Base-by-base conservation (phyloP, 2,113 vertebrate species). In the Clarias gariepinus region DNA sequence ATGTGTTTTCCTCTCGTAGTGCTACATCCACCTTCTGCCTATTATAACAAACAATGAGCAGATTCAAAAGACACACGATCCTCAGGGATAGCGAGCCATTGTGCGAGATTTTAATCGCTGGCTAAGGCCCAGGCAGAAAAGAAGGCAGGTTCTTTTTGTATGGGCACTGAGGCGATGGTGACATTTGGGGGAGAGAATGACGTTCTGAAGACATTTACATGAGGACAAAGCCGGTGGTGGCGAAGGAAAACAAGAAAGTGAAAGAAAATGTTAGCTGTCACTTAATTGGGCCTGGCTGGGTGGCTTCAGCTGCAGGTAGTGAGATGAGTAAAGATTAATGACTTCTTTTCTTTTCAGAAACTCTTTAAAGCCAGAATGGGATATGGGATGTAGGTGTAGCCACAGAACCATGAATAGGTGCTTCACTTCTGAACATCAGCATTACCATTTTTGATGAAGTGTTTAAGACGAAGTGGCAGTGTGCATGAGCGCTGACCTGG, bases 111-210 rank as follows among this genome's bases (percentile, higher is more conserved):
- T 83, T 88, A 89, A 91, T 91, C 89, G 83, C 87, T 82, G 88
- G 88, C 87, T 77, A 36, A 23, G 78, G 85, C 88, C 89, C 87
- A 84, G 82, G 85, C 82, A 19, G 78, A 74, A 88, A 47, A 83
- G 30, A 57, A 87, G 68, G 86, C 78, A 87, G 79, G 82, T 84
- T 90, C 82, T 89, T 90, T 90, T 89, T 92, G 89, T 92, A 81
- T 84, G 73, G 61, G 76, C 61, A 79, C 86, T 85, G 87, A 91
- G 89, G 86, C 74, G 81, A 87, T 83, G 71, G 85, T 92, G 90
- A 91, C 90, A 91, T 92, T 92, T 91, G 74, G 80, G 78, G 88
- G 63, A 83, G 79, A 91, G 88, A 92, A 90, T 88, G 87, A 86
- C 87, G 89, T 87, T 87, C 85, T 69, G 74, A 60, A 86, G 85